Evolutionary conservation across 2,113 vertebrate genomes (phyloP), one percentile per base, ranked within the genome.

Genomic region (Sinocyclocheilus maitianheensis): DNA sequence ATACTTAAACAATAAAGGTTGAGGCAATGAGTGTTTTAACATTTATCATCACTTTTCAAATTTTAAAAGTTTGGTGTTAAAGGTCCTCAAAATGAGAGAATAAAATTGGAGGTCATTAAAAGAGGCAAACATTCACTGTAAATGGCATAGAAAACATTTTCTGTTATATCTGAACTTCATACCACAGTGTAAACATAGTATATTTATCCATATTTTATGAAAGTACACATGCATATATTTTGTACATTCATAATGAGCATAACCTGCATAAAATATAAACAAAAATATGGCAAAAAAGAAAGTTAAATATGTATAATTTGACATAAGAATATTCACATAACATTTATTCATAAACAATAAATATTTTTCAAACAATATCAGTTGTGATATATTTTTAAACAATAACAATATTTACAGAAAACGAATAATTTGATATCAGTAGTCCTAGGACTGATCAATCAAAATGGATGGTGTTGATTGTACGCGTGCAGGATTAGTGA

Each of bases 311-410:
- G 76, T 86, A 62, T 85, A 12, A 46, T 67, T 78, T 71, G 40
- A 84, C 34, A 87, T 43, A 48, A 48, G 46, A 48, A 30, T 86
- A 40, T 83, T 86, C 77, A 86, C 88, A 84, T 89, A 86, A 89
- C 85, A 80, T 88, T 85, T 86, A 76, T 74, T 48, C 72, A 88
- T 84, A 84, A 84, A 89, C 87, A 89, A 84, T 86, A 89, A 89
- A 89, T 89, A 89, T 60, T 84, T 88, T 65, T 77, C 14, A 88
- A 86, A 86, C 77, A 84, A 76, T 81, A 79, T 81, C 76, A 71
- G 46, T 67, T 77, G 3, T 20, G 55, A 62, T 75, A 72, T 58
- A 58, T 48, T 80, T 88, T 88, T 43, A n/a, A 43, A 83, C 77
- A 51, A 60, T 65, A 75, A 51, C 26, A 63, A 43, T 86, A 63